Conservation (phyloP, 1,140 invertebrate species). For the Anoplophora glabripennis region DNA sequence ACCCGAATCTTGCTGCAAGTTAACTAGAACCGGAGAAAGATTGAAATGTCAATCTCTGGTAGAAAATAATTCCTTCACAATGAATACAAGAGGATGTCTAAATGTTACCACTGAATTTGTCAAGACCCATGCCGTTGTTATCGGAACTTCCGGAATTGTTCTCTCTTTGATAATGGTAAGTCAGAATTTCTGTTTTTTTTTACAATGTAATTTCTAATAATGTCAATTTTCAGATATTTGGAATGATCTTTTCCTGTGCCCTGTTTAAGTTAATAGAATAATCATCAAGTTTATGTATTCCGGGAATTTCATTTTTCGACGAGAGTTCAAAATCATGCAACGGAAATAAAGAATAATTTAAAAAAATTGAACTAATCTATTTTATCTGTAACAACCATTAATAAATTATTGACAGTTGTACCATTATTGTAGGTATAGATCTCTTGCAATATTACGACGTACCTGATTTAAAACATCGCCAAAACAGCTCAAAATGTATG, state of each 20-base stretch:
- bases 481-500: no score
- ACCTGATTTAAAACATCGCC: no score
- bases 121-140: slow-evolving; percentile 71
- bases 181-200: slow-evolving; percentile 7
- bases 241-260: slow-evolving; percentile 69
- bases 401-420: no score
- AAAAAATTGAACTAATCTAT: neutral
- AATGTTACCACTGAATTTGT: slow-evolving; percentile 67
- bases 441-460: neutral
- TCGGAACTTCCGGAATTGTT: slow-evolving; percentile 76
- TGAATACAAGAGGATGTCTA: slow-evolving; percentile 71
- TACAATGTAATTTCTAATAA: slow-evolving; percentile 16
- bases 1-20: slow-evolving; percentile 77
- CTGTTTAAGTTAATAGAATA: slow-evolving; percentile 69
- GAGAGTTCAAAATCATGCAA: neutral
- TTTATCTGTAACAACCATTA: neutral
- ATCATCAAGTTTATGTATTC: neutral
- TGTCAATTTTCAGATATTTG: slow-evolving; percentile 61
- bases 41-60: slow-evolving; percentile 58
- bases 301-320: neutral
- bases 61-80: slow-evolving; percentile 59
- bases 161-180: slow-evolving; percentile 79
- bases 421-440: neutral
- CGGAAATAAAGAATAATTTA: neutral
- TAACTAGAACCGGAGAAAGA: slow-evolving; percentile 61